Percentiles rank a stretch among this genome's conserved stretches.
Evolutionary conservation across 1,140 invertebrate species (phyloP).

Genomic region (Achroia grisella): DNA sequence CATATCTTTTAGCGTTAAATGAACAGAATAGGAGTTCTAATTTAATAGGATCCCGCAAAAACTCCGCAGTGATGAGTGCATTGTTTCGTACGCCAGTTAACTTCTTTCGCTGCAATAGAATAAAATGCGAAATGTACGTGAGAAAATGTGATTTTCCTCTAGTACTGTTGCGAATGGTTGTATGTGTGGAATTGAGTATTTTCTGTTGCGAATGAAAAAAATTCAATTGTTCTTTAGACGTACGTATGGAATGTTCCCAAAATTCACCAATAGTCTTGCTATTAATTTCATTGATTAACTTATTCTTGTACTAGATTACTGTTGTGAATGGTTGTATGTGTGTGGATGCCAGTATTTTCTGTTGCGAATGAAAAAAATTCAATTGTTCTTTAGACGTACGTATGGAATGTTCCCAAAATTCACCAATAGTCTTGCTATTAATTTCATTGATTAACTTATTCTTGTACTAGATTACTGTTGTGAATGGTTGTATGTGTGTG

Average conservation of each 20-base stretch:
- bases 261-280: too few species aligned
- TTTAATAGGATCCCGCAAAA: conserved; percentile 9
- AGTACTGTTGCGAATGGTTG: not conserved
- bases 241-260: too few species aligned
- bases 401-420: too few species aligned
- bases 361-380: not conserved
- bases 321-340: conserved; percentile 3
- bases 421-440: too few species aligned
- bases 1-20: too few species aligned
- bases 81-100: conserved; percentile 11
- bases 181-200: conserved; percentile 5
- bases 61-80: conserved; percentile 13
- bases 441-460: too few species aligned
- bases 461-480: too few species aligned
- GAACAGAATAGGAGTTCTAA: too few species aligned
- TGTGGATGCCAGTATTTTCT: not conserved
- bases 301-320: too few species aligned
- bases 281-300: too few species aligned
- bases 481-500: conserved; percentile 5
- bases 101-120: conserved; percentile 3
- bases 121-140: conserved; percentile 10
- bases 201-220: not conserved
- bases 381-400: too few species aligned
- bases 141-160: conserved; percentile 10
- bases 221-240: too few species aligned